Evolutionary conservation across 2,113 vertebrate species (phyloP).

Genomic region (Notarius quadriscutis): DNA sequence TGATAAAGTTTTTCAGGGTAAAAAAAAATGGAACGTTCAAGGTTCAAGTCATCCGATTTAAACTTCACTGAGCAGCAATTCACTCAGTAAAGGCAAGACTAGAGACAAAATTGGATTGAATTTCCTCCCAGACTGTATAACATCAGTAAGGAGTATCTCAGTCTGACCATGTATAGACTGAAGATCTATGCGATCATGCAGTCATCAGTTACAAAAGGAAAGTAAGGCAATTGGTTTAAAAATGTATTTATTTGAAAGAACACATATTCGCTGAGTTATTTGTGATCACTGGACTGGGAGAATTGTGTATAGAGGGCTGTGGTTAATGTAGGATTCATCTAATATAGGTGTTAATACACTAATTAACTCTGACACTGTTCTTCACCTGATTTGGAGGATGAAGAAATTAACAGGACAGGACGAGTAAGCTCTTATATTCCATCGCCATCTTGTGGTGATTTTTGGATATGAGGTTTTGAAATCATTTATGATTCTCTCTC

Average conservation of each 20-base stretch:
- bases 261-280: neutral
- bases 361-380: neutral
- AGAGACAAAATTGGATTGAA: neutral
- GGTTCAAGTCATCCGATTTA: neutral
- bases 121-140: neutral
- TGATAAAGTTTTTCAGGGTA: neutral
- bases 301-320: neutral
- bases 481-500: neutral
- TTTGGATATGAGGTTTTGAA: neutral
- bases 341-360: neutral
- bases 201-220: neutral
- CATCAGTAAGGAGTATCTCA: too few species aligned
- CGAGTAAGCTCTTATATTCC: conserved; percentile 21
- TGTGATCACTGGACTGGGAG: neutral
- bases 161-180: neutral
- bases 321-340: neutral
- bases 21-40: neutral
- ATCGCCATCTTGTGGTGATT: conserved; percentile 49
- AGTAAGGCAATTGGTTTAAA: neutral
- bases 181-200: neutral
- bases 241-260: neutral
- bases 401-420: neutral
- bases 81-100: neutral
- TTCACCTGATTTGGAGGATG: neutral
- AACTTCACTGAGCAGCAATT: neutral